These are phyloP conservation scores for Paedocypris sp. DNA, from an alignment of 2,113 vertebrate species.

Conservation along the genomic window DNA sequence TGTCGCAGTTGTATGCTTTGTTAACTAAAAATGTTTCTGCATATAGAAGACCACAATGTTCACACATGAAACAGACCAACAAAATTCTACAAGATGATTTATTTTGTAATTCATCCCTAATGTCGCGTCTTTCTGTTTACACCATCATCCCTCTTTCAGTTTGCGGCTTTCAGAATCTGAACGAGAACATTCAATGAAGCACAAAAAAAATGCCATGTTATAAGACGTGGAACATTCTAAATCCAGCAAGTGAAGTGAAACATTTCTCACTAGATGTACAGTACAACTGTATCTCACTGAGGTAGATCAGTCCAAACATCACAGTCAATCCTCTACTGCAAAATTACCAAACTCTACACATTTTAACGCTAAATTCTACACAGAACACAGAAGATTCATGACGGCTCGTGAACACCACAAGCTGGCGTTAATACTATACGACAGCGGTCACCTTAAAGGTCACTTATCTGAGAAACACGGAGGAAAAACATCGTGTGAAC, in stretches of 20 bases:
- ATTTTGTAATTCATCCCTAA: conserved; percentile 34
- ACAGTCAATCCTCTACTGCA: no score
- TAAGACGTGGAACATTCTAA: conserved; percentile 31
- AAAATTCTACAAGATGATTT: conserved; percentile 27
- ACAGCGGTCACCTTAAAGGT: conserved; percentile 11
- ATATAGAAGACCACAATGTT: no score
- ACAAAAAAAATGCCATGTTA: conserved; percentile 19
- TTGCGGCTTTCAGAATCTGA: conserved; percentile 1
- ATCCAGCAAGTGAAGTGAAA: conserved; percentile 21
- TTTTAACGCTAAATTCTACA: no score
- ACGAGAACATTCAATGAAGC: conserved; percentile 9
- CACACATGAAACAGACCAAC: background rate
- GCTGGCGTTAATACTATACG: background rate
- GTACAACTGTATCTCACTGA: conserved; percentile 23
- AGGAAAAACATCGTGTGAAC: background rate
- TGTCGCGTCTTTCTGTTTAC: background rate
- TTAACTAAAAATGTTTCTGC: no score
- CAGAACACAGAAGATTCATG: no score
- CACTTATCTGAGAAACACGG: conserved; percentile 1
- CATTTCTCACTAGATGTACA: conserved; percentile 16
- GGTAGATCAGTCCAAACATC: conserved; percentile 31
- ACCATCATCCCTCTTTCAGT: background rate
- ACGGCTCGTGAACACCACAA: no score
- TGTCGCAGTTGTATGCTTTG: no score
- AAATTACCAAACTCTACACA: no score